These are phyloP conservation scores for Microctenopoma stevenorrisi DNA, from an alignment of 2,797 vertebrate species.

Conservation along the genomic window DNA sequence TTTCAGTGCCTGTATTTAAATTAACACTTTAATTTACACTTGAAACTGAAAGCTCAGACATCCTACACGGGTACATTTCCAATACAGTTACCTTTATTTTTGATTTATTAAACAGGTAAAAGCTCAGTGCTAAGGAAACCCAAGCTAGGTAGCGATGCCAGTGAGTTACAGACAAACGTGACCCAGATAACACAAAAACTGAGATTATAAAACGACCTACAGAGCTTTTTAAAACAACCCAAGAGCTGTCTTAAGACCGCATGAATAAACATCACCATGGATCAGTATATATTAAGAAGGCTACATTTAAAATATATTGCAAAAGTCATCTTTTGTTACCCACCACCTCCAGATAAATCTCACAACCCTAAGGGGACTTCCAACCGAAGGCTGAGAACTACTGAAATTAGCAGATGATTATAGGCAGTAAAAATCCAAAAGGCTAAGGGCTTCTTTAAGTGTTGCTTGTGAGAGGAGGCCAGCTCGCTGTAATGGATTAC, in stretches of 20 bases:
- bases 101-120: too few relatives aligned
- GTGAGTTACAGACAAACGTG: not conserved
- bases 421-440: slow-evolving; percentile 23
- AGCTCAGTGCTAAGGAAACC: not conserved
- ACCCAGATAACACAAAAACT: not conserved
- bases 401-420: slow-evolving; percentile 38
- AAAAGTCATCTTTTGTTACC: slow-evolving; percentile 26
- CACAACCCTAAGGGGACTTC: slow-evolving; percentile 39
- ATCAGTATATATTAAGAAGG: not conserved
- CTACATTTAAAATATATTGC: slow-evolving; percentile 19
- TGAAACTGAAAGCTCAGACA: not conserved
- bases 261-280: not conserved
- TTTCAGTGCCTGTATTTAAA: not conserved
- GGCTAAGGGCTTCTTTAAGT: slow-evolving; percentile 32
- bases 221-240: not conserved
- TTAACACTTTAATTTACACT: not conserved
- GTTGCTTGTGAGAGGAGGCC: slow-evolving; percentile 24
- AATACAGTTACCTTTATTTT: too few relatives aligned
- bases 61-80: not conserved
- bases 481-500: slow-evolving; percentile 52
- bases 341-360: slow-evolving; percentile 24
- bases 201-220: not conserved
- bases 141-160: not conserved
- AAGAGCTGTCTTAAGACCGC: not conserved
- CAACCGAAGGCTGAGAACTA: slow-evolving; percentile 14